Percentiles rank a stretch among this genome's conserved stretches.
Evolutionary conservation across 1,140 invertebrate species (phyloP).

Genomic region (Hycleus cichorii): DNA sequence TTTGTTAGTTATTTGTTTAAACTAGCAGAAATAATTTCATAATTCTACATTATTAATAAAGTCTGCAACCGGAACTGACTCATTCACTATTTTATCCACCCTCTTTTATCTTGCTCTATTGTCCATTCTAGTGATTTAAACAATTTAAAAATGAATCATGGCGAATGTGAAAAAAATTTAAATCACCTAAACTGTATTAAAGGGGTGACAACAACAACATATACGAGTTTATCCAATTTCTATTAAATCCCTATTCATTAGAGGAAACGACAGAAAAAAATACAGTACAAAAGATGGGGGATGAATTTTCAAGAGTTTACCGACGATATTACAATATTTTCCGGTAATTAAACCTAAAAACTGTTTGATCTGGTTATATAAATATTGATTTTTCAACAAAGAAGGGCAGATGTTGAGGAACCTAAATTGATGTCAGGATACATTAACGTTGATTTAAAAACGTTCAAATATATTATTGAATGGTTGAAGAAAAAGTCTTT

Average conservation of each 20-base stretch:
- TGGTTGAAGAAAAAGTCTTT: slow-evolving; percentile 2
- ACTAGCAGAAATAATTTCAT: no score
- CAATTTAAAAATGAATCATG: slow-evolving; percentile 13
- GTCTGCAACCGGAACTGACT: no score
- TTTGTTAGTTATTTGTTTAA: no score
- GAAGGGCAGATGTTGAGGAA: slow-evolving; percentile 17
- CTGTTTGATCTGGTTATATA: slow-evolving; percentile 19
- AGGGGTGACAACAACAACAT: no score
- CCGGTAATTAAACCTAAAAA: slow-evolving; percentile 19
- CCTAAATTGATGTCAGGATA: slow-evolving; percentile 16
- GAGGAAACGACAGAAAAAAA: no score
- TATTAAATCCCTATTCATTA: no score
- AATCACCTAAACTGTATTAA: no score
- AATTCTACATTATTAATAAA: no score
- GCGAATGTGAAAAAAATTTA: no score
- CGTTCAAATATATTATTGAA: no score
- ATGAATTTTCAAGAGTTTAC: neutral
- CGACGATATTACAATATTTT: slow-evolving; percentile 20
- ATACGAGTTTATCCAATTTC: slow-evolving; percentile 11
- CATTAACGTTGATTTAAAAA: slow-evolving; percentile 6
- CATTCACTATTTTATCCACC: no score
- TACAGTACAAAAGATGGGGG: neutral
- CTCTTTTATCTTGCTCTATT: no score
- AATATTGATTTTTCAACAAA: slow-evolving; percentile 17
- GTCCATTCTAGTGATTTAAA: neutral